Evolutionary conservation across 2,113 vertebrate species (phyloP).

Genomic region (Cnemophilus loriae): DNA sequence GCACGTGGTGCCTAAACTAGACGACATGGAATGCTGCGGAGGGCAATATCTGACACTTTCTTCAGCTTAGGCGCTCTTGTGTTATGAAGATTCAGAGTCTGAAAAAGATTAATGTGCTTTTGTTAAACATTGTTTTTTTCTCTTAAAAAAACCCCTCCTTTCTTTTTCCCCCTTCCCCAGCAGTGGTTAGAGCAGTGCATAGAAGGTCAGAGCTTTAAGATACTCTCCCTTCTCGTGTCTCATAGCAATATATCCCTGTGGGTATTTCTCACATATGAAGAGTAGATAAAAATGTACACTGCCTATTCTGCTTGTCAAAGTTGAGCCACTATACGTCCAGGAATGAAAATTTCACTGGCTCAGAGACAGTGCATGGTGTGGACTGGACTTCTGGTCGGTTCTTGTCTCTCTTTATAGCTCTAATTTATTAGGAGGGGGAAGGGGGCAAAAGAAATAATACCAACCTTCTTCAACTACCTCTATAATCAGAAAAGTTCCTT

Average conservation of each 20-base stretch:
- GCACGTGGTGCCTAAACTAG: not conserved
- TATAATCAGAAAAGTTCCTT: not conserved
- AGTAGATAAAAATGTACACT: not conserved
- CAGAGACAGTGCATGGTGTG: not conserved
- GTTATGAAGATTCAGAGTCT: not conserved
- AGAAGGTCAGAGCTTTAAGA: not conserved
- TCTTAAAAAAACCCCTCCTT: not conserved
- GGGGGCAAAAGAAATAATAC: rapidly evolving
- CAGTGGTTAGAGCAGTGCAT: not conserved
- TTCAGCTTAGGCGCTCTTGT: rapidly evolving
- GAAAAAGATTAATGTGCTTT: not conserved
- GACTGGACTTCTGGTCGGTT: not conserved
- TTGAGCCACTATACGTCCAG: not conserved
- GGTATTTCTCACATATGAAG: not conserved
- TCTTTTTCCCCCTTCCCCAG: rapidly evolving
- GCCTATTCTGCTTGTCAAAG: not conserved
- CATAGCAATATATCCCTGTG: not conserved
- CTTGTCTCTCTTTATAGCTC: not conserved
- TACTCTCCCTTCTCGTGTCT: not conserved
- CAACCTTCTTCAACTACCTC: not conserved
- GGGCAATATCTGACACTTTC: rapidly evolving
- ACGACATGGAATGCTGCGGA: not conserved
- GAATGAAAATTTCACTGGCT: not conserved
- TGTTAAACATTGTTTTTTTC: not conserved
- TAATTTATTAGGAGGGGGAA: not conserved